These are phyloP conservation scores for Chloromyia formosa DNA, from an alignment of 2,888 invertebrate species.

Conservation along the genomic window DNA sequence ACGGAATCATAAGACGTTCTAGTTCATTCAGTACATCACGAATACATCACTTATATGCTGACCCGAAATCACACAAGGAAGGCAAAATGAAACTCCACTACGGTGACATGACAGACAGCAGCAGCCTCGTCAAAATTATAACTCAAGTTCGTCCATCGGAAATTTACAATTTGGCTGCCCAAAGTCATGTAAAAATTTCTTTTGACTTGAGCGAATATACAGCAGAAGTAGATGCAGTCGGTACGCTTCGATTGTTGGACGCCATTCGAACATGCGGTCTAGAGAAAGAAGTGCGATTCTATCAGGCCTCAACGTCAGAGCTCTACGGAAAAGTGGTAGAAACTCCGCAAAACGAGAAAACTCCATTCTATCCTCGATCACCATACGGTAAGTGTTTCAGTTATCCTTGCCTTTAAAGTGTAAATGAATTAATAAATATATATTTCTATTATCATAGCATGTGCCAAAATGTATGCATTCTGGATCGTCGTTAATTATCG, in stretches of 20 bases:
- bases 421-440: conserved; percentile 2
- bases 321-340: conserved; percentile 93
- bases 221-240: conserved; percentile 97
- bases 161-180: conserved; percentile 98
- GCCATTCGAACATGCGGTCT: conserved; percentile 90
- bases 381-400: conserved; percentile 81
- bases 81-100: conserved; percentile 94
- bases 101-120: conserved; percentile 98
- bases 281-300: conserved; percentile 83
- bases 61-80: conserved; percentile 87
- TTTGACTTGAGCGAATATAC: conserved; percentile 99
- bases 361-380: conserved; percentile 95
- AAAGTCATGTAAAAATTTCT: conserved; percentile 98
- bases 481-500: conserved; percentile 97
- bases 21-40: conserved; percentile 97
- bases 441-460: conserved; percentile 70
- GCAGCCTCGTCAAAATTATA: conserved; percentile 90
- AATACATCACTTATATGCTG: conserved; percentile 94
- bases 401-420: neutral
- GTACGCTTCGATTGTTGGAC: conserved; percentile 88
- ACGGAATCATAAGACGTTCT: conserved; percentile 93
- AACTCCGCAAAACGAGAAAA: conserved; percentile 92
- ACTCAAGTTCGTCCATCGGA: conserved; percentile 77
- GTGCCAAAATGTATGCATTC: conserved; percentile 93
- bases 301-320: conserved; percentile 97